Conservation (phyloP, 1,140 invertebrate species). For the Philopotamus ludificatus region DNA sequence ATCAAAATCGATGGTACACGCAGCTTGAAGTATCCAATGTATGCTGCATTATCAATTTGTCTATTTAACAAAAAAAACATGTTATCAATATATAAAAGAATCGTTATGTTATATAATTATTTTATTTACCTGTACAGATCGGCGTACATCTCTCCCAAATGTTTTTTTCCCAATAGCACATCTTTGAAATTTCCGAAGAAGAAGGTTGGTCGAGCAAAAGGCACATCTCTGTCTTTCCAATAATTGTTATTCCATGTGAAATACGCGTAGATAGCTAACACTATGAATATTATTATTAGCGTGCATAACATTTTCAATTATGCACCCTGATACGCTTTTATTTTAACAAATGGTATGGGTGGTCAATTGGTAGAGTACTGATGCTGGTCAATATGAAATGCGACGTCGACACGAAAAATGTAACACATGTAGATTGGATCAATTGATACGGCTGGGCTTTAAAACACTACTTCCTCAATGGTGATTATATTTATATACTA, state of each 20-base stretch:
- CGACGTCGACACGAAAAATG: too few species aligned
- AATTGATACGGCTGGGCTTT: too few species aligned
- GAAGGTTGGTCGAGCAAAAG: constrained; percentile 48
- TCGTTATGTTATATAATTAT: neutral
- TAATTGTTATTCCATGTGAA: constrained; percentile 51
- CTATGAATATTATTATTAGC: neutral
- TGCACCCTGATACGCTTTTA: too few species aligned
- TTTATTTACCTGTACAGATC: constrained; percentile 35
- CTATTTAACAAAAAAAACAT: constrained; percentile 12
- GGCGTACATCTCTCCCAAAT: constrained; percentile 28
- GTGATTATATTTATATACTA: too few species aligned
- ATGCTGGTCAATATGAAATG: too few species aligned
- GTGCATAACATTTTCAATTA: constrained; percentile 2
- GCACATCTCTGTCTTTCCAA: constrained; percentile 51
- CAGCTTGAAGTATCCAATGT: constrained; percentile 49
- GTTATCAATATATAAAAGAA: neutral
- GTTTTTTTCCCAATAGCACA: constrained; percentile 20
- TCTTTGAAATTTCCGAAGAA: constrained; percentile 47
- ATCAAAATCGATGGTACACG: constrained; percentile 50
- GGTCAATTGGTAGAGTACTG: too few species aligned
- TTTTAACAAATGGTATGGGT: too few species aligned
- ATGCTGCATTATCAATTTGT: constrained; percentile 7
- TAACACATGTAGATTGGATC: too few species aligned
- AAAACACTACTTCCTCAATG: too few species aligned
- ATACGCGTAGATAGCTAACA: constrained; percentile 45